Conservation (phyloP, 2,113 vertebrate genomes). For the Pogona vitticeps region DNA sequence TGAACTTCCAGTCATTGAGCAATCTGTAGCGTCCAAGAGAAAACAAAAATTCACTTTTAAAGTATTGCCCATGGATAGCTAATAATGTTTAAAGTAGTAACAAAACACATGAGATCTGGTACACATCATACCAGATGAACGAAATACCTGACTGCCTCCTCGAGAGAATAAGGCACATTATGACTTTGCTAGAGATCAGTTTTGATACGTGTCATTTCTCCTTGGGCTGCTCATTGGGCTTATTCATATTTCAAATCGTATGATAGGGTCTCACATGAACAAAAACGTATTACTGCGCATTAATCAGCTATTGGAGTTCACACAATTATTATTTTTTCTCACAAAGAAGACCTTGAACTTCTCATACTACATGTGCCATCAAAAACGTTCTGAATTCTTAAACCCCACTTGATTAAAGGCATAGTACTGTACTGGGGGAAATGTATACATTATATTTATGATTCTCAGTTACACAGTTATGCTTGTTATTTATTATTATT, state of each 20-base stretch:
- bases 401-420: background rate
- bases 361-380: background rate
- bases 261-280: background rate
- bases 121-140: background rate
- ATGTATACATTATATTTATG: too few relatives aligned
- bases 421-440: background rate
- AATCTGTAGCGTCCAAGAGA: background rate
- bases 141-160: background rate
- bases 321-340: background rate
- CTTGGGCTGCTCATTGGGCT: background rate
- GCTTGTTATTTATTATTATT: too few relatives aligned
- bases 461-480: background rate
- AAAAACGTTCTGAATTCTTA: background rate
- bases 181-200: background rate
- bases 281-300: background rate
- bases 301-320: background rate
- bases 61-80: background rate
- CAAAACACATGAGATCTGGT: background rate
- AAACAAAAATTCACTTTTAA: background rate
- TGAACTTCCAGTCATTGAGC: background rate
- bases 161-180: background rate
- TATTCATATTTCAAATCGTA: slow-evolving; percentile 1
- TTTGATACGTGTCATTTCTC: background rate
- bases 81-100: background rate
- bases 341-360: background rate